Conservation (phyloP, 1,140 invertebrate genomes). For the Dermatophagoides farinae region DNA sequence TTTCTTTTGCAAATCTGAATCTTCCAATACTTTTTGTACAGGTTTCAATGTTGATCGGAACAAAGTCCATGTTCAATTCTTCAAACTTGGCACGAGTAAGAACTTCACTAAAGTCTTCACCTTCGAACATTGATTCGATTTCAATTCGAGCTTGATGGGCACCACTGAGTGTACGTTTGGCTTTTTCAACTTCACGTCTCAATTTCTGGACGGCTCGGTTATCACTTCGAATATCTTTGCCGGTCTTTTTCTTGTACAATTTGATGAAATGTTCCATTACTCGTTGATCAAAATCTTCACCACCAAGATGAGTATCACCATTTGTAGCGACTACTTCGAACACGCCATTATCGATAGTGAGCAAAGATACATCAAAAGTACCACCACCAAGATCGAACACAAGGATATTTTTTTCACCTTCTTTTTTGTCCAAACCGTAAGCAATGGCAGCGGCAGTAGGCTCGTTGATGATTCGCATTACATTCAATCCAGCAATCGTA, state of each 20-base stretch:
- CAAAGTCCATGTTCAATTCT: conserved; percentile 92
- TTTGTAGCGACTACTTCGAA: conserved; percentile 81
- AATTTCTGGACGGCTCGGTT: conserved; percentile 85
- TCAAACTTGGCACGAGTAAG: conserved; percentile 97
- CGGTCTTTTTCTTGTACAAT: conserved; percentile 96
- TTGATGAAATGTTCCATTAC: conserved; percentile 98
- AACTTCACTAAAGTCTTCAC: conserved; percentile 98
- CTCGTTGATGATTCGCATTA: conserved; percentile 99
- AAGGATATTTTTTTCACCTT: conserved; percentile 94
- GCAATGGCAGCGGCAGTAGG: conserved; percentile 99
- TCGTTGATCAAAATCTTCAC: conserved; percentile 95
- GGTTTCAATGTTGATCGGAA: conserved; percentile 96
- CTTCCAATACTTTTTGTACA: conserved; percentile 91
- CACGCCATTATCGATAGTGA: conserved; percentile 96
- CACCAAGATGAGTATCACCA: conserved; percentile 90
- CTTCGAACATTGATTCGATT: conserved; percentile 97
- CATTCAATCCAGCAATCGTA: conserved; percentile 63
- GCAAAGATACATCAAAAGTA: conserved; percentile 95
- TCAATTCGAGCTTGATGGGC: conserved; percentile 93
- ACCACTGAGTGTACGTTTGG: conserved; percentile 81
- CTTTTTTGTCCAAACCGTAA: conserved; percentile 97
- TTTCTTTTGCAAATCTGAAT: conserved; percentile 95
- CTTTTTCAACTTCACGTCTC: conserved; percentile 89
- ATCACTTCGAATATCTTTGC: conserved; percentile 88
- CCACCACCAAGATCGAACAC: conserved; percentile 99